Percentiles rank a stretch among this genome's conserved stretches.
Conservation (phyloP, 2,888 invertebrate species). For the Gastrophysa polygoni region DNA sequence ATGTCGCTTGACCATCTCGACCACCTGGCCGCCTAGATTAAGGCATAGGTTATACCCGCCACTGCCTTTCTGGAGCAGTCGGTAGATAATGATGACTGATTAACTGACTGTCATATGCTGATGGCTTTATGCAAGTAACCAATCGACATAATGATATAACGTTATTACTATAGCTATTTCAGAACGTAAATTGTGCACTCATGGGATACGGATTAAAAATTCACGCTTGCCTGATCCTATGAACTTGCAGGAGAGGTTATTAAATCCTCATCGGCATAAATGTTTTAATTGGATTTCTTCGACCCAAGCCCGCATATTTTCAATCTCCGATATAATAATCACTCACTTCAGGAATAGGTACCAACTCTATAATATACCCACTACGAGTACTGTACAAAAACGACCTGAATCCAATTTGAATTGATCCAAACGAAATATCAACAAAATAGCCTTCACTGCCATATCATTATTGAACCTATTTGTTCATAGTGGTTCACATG, state of each 20-base stretch:
- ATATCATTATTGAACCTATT: neutral
- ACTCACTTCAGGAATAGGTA: no score
- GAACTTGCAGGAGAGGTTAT: slow-evolving; percentile 25
- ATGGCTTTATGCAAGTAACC: slow-evolving; percentile 15
- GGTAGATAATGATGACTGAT: neutral
- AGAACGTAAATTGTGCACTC: slow-evolving; percentile 47
- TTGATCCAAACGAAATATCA: neutral
- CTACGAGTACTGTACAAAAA: no score
- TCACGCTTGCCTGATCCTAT: slow-evolving; percentile 46
- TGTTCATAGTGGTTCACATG: neutral
- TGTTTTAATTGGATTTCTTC: neutral
- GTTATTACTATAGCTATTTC: slow-evolving; percentile 39
- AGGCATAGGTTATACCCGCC: neutral
- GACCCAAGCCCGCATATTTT: neutral
- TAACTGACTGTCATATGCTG: neutral
- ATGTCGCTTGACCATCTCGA: no score
- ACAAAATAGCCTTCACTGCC: neutral
- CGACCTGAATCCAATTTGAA: no score
- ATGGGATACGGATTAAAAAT: slow-evolving; percentile 48
- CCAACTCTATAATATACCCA: no score
- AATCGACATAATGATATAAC: slow-evolving; percentile 38
- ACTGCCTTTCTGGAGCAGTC: neutral
- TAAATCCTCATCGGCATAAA: slow-evolving; percentile 20
- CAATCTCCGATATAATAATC: no score
- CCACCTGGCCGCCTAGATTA: no score